Evolutionary conservation across 2,888 invertebrate species (phyloP).

Genomic region (Leucania comma): DNA sequence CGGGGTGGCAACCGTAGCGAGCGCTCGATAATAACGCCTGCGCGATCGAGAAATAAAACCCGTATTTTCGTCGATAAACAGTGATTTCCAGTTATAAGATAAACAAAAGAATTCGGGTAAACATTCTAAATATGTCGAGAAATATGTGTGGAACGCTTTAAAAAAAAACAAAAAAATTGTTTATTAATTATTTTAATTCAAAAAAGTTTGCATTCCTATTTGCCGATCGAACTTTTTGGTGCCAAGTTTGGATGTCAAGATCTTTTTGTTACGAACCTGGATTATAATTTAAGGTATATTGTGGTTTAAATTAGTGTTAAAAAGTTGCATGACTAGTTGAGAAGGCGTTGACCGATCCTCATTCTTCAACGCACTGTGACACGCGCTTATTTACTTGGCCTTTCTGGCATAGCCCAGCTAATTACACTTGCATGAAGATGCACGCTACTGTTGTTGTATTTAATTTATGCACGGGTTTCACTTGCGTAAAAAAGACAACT

Average conservation of each 20-base stretch:
- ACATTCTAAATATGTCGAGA: background rate
- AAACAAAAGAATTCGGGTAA: background rate
- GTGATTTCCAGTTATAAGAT: background rate
- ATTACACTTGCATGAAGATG: constrained; percentile 55
- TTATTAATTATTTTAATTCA: background rate
- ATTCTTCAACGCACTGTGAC: constrained; percentile 56
- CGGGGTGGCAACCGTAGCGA: constrained; percentile 61
- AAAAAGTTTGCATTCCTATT: constrained; percentile 23
- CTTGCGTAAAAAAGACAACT: background rate
- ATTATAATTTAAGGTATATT: constrained; percentile 51
- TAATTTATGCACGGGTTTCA: constrained; percentile 21
- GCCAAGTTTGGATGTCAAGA: constrained; percentile 34
- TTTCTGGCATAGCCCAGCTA: constrained; percentile 62
- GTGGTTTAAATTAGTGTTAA: constrained; percentile 32
- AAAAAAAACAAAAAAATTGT: background rate
- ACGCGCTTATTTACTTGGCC: constrained; percentile 56
- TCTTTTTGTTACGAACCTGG: constrained; percentile 20
- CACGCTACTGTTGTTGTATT: constrained; percentile 19
- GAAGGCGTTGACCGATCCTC: constrained; percentile 77
- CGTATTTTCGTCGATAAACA: background rate
- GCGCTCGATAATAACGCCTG: constrained; percentile 58
- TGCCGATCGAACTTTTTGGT: constrained; percentile 41
- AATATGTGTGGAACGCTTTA: constrained; percentile 16
- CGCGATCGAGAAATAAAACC: constrained; percentile 39
- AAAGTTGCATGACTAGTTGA: constrained; percentile 70